Base-by-base conservation (phyloP, 2,113 vertebrate species). In the Sylvietta virens region DNA sequence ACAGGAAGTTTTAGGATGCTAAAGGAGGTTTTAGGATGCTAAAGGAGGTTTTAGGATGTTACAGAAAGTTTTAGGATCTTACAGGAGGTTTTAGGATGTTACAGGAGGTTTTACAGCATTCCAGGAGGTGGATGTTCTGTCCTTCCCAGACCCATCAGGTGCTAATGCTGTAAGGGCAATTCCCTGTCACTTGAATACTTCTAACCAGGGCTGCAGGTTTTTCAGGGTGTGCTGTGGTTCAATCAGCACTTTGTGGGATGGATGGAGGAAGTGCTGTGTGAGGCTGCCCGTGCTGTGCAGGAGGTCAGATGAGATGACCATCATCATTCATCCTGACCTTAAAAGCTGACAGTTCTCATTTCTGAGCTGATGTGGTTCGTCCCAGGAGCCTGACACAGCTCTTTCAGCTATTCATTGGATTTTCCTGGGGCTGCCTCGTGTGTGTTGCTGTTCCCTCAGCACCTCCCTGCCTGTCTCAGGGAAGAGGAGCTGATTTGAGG, bases 331-430 rank as follows among this genome's bases (percentile, higher is more conserved):
- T 92, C 53, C 76, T 81, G 90, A 93, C 95, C 95, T 94, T 96
- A 66, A 83, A 70, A 71, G 51, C 82, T 86, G 94, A 81, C 95
- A 95, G 93, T 83, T 96, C 94, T 95, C 93, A 94, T 97, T 96
- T 97, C 83, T 47, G 88, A 94, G 88, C 86, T 58, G 27, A 5
- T 66, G 60, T n/a, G 57, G 15, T 65, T 91, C 94, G 15, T 91
- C 90, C 50, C 88, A 50, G 92, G 94, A 89, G 94, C 33, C 91
- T 90, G 95, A 64, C 95, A 66, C 72, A 37, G 84, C 92, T 76
- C 88, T 88, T 53, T 48, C 66, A 95, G 85, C 95, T 86, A 18
- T 71, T 84, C 88, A 33, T 60, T 90, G 95, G 61, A 42, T 93
- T 94, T 90, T n/a, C 48, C 51, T 27, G 12, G 64, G 7, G 61